Percentiles rank a stretch among this genome's conserved stretches.
These are phyloP conservation scores for Hydrolagus colliei DNA, from an alignment of 2,797 vertebrate species.

Conservation along the genomic window DNA sequence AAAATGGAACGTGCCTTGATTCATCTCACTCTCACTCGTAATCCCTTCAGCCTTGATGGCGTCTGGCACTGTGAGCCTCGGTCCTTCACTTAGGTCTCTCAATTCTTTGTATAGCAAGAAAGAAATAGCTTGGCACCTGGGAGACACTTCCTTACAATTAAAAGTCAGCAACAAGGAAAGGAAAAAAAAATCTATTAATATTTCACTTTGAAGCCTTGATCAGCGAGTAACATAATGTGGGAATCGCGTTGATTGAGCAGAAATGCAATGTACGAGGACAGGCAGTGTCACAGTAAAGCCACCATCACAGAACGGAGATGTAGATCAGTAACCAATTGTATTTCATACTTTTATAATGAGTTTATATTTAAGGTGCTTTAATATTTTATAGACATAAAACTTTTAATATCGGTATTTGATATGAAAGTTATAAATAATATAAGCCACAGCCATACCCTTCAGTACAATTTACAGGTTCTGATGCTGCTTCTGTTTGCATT, in stretches of 20 bases:
- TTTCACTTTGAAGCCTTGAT: not conserved
- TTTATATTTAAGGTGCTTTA: conserved; percentile 1
- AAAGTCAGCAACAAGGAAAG: not conserved
- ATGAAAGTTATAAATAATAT: conserved; percentile 8
- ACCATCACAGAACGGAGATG: not conserved
- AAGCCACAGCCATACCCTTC: not conserved
- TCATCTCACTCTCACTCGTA: no score
- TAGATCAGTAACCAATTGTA: not conserved
- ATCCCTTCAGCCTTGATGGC: not conserved
- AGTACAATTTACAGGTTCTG: not conserved
- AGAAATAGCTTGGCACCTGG: no score
- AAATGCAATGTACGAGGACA: not conserved
- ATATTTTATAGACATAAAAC: not conserved
- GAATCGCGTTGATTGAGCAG: not conserved
- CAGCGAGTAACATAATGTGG: not conserved
- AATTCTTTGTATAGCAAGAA: no score
- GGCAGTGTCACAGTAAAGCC: not conserved
- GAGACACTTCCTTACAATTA: not conserved
- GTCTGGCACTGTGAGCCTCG: not conserved
- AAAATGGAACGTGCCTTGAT: not conserved
- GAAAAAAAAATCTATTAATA: conserved; percentile 23
- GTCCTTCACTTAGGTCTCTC: no score
- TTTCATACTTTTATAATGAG: conserved; percentile 8
- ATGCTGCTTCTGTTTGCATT: not conserved
- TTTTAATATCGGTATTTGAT: not conserved